Conservation (phyloP, 1,140 invertebrate genomes). For the Heterodera schachtii region DNA sequence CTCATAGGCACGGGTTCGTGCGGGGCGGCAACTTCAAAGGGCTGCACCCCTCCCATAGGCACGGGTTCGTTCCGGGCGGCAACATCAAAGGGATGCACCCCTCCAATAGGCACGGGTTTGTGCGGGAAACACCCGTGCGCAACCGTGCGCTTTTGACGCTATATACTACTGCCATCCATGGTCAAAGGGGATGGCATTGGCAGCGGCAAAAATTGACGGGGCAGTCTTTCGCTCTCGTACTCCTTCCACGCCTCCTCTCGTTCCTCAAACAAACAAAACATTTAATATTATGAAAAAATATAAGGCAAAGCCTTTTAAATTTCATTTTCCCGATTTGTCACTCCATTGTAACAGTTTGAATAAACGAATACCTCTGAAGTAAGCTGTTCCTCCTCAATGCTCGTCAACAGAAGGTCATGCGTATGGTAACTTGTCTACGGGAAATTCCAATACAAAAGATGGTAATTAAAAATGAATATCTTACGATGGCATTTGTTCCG, state of each 20-base stretch:
- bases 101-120: too few species aligned
- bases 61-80: too few species aligned
- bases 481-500: constrained; percentile 43
- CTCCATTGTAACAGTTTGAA: too few species aligned
- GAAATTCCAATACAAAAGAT: not conserved
- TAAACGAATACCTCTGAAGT: constrained; percentile 41
- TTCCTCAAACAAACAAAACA: constrained; percentile 46
- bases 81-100: too few species aligned
- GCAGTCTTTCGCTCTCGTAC: constrained; percentile 38
- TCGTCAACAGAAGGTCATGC: constrained; percentile 56
- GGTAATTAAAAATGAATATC: not conserved
- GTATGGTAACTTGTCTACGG: constrained; percentile 36
- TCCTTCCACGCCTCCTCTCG: constrained; percentile 56
- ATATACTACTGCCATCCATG: too few species aligned
- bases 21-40: too few species aligned
- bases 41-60: too few species aligned
- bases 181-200: not conserved
- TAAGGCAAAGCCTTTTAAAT: too few species aligned
- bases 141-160: too few species aligned
- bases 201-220: not conserved
- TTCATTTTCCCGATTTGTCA: too few species aligned
- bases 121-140: too few species aligned
- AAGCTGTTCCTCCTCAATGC: constrained; percentile 56
- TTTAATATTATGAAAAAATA: constrained; percentile 16
- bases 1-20: too few species aligned